Percentiles rank a stretch among this genome's conserved stretches.
Evolutionary conservation across 2,888 invertebrate genomes (phyloP).

Genomic region (Philopedon plagiatum): DNA sequence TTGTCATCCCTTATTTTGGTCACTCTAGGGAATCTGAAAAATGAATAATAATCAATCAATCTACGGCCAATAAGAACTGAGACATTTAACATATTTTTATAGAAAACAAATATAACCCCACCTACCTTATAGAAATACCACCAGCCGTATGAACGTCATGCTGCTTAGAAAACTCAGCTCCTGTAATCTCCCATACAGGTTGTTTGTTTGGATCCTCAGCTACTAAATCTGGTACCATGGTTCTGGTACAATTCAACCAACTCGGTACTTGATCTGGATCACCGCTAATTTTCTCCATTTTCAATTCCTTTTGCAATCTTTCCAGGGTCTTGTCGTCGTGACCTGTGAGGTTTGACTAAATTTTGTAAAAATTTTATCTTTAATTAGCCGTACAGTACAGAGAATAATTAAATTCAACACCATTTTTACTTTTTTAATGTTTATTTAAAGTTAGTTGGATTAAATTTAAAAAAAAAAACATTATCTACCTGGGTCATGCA

Average conservation of each 20-base stretch:
- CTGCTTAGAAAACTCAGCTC: constrained; percentile 81
- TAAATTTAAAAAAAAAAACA: too few relatives aligned
- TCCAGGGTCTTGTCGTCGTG: constrained; percentile 90
- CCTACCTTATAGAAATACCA: constrained; percentile 79
- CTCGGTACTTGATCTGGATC: constrained; percentile 78
- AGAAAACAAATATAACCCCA: neutral
- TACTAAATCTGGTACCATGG: constrained; percentile 91
- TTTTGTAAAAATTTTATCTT: neutral
- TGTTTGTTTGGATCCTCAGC: constrained; percentile 86
- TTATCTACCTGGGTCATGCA: too few relatives aligned
- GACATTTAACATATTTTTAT: too few relatives aligned
- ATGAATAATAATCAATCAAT: too few relatives aligned
- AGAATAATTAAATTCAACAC: too few relatives aligned
- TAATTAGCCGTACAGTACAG: too few relatives aligned
- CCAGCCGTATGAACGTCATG: constrained; percentile 91
- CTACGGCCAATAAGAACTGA: too few relatives aligned
- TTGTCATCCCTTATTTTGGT: constrained; percentile 88
- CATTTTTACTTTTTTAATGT: too few relatives aligned
- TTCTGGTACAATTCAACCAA: constrained; percentile 88
- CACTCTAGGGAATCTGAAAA: constrained; percentile 86
- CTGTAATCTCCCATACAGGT: constrained; percentile 95
- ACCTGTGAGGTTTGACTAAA: constrained; percentile 70
- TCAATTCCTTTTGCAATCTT: constrained; percentile 78
- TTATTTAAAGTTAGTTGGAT: too few relatives aligned
- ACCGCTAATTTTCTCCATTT: constrained; percentile 87